A percentile compares a stretch with the other conserved stretches of the same genome.
phyloP scores from a whole-genome alignment of 2,888 invertebrate genomes.

The Trissolcus japonicus region DNA sequence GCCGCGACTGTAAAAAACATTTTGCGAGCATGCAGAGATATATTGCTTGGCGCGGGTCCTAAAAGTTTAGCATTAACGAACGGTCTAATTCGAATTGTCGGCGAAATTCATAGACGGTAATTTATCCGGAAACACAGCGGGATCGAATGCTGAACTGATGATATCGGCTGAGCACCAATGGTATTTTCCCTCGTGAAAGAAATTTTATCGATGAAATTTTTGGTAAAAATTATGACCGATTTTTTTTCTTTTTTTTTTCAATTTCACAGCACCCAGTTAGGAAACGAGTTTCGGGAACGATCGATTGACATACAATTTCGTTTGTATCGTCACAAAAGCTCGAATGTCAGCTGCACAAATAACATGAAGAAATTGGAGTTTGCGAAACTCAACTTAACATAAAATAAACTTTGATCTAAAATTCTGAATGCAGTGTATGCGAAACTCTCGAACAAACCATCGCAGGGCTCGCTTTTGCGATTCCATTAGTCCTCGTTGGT shows the following conservation, averaged over 20 bases:
- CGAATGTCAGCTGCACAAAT: constrained; percentile 26
- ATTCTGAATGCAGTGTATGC: constrained; percentile 49
- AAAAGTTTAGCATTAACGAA: constrained; percentile 43
- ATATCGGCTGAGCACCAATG: not conserved
- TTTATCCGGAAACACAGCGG: constrained; percentile 33
- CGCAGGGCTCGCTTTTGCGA: constrained; percentile 41
- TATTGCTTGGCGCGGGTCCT: constrained; percentile 35
- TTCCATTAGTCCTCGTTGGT: constrained; percentile 54
- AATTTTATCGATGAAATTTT: no score
- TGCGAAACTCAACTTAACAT: constrained; percentile 23
- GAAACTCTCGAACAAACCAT: constrained; percentile 42
- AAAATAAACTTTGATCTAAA: constrained; percentile 46
- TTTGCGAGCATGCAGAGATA: constrained; percentile 18
- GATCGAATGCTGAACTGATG: constrained; percentile 29
- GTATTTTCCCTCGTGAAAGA: not conserved
- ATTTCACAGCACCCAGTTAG: not conserved
- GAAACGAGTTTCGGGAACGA: not conserved
- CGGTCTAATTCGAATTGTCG: constrained; percentile 52
- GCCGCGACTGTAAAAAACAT: constrained; percentile 19
- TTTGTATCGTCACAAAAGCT: constrained; percentile 8
- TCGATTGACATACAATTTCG: constrained; percentile 8
- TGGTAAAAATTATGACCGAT: not conserved
- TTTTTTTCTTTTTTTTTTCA: not conserved
- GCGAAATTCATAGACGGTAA: constrained; percentile 47
- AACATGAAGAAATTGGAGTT: constrained; percentile 18